Evolutionary conservation across 2,888 invertebrate species (phyloP).

Genomic region (Synergus japonicus): DNA sequence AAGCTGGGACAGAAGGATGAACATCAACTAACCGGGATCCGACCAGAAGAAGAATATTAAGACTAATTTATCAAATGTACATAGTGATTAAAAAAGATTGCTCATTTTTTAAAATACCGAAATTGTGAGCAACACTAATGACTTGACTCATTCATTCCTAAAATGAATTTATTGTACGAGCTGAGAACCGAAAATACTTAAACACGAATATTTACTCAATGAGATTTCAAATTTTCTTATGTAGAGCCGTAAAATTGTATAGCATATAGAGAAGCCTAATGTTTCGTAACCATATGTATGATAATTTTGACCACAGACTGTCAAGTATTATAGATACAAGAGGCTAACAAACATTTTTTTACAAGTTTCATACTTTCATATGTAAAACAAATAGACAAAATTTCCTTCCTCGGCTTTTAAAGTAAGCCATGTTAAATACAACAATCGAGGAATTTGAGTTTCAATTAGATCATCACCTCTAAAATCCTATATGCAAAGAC

Average conservation of each 20-base stretch:
- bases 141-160: neutral
- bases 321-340: constrained; percentile 29
- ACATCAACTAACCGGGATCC: neutral
- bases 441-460: neutral
- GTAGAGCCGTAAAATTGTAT: constrained; percentile 28
- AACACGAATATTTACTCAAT: constrained; percentile 22
- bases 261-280: neutral
- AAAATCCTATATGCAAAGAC: neutral
- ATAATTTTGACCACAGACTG: constrained; percentile 39
- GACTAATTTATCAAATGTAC: neutral
- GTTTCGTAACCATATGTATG: constrained; percentile 37
- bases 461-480: neutral
- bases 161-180: constrained; percentile 29
- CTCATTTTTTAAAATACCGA: neutral
- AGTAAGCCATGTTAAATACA: constrained; percentile 10
- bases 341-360: neutral
- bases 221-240: constrained; percentile 20
- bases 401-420: constrained; percentile 27
- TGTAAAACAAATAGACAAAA: constrained; percentile 10
- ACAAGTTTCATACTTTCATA: neutral
- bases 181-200: constrained; percentile 16
- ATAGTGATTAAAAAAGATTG: neutral
- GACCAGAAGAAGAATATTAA: neutral
- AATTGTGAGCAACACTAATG: neutral
- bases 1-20: neutral